Evolutionary conservation across 2,797 vertebrate genomes (phyloP).

Genomic region (Microctenopoma lineatum): DNA sequence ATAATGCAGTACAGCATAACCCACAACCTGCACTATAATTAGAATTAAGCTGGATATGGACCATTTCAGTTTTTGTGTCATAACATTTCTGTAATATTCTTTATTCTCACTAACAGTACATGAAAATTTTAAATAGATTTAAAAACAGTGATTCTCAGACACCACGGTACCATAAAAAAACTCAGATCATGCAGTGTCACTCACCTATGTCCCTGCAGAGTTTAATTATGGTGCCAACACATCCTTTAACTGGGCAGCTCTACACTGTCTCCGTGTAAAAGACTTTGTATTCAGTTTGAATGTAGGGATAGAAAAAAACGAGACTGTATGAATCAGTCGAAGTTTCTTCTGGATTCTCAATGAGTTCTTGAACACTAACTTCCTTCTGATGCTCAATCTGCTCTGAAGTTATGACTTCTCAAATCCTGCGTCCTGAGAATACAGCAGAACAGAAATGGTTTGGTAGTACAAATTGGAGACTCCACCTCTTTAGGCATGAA

Average conservation of each 20-base stretch:
- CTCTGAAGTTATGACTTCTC: neutral
- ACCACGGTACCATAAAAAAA: neutral
- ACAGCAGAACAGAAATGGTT: constrained; percentile 21
- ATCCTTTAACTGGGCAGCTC: constrained; percentile 3
- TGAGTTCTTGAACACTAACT: neutral
- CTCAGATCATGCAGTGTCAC: constrained; percentile 11
- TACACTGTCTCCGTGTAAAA: neutral
- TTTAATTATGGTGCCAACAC: constrained; percentile 6
- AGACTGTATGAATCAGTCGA: neutral
- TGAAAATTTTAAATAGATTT: neutral
- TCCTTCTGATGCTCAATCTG: neutral
- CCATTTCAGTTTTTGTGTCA: neutral
- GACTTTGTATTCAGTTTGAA: neutral
- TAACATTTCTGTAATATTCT: too few relatives aligned
- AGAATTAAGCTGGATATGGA: neutral
- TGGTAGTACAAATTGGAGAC: constrained; percentile 34
- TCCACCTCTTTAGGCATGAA: constrained; percentile 39
- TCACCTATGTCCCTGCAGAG: constrained; percentile 44
- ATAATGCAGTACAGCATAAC: neutral
- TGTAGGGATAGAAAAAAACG: neutral
- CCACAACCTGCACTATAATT: neutral
- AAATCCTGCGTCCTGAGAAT: constrained; percentile 27
- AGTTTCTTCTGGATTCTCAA: neutral
- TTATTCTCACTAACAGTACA: too few relatives aligned
- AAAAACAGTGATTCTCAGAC: neutral